These are phyloP conservation scores for Maconellicoccus hirsutus DNA, from an alignment of 1,140 invertebrate species.

Conservation along the genomic window DNA sequence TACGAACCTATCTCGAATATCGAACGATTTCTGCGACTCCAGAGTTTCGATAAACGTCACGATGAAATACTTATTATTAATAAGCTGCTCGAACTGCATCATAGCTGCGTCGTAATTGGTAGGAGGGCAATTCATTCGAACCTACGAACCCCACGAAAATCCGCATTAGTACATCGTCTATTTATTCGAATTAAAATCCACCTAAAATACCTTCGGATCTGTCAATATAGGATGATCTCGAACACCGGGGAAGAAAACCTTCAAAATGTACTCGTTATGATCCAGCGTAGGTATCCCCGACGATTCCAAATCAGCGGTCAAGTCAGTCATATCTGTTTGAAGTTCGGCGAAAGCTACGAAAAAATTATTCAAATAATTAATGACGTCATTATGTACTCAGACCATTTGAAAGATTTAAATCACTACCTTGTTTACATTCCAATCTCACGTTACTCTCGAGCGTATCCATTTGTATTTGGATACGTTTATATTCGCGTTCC, in stretches of 20 bases:
- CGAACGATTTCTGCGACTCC: conserved; percentile 81
- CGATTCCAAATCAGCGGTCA: conserved; percentile 89
- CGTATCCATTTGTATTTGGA: conserved; percentile 99
- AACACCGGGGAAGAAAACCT: conserved; percentile 94
- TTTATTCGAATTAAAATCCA: not conserved
- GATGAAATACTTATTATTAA: conserved; percentile 88
- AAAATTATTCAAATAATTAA: not conserved
- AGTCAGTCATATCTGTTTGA: conserved; percentile 97
- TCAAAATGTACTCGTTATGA: conserved; percentile 94
- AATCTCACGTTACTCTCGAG: conserved; percentile 93
- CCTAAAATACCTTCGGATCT: conserved; percentile 52
- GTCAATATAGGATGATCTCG: conserved; percentile 83
- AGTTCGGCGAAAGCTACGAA: conserved; percentile 86
- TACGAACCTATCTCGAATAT: conserved; percentile 73
- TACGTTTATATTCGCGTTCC: conserved; percentile 89
- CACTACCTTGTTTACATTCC: conserved; percentile 86
- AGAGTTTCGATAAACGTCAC: conserved; percentile 86
- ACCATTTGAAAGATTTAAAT: not conserved
- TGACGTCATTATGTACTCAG: too few species aligned
- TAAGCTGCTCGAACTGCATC: conserved; percentile 85
- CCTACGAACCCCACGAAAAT: conserved; percentile 30
- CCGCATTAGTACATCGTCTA: conserved; percentile 22
- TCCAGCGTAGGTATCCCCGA: conserved; percentile 92
- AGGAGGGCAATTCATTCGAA: conserved; percentile 42
- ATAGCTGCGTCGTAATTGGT: conserved; percentile 87